Evolutionary conservation across 2,797 vertebrate species (phyloP).

Genomic region (Phataginus tetradactyla): DNA sequence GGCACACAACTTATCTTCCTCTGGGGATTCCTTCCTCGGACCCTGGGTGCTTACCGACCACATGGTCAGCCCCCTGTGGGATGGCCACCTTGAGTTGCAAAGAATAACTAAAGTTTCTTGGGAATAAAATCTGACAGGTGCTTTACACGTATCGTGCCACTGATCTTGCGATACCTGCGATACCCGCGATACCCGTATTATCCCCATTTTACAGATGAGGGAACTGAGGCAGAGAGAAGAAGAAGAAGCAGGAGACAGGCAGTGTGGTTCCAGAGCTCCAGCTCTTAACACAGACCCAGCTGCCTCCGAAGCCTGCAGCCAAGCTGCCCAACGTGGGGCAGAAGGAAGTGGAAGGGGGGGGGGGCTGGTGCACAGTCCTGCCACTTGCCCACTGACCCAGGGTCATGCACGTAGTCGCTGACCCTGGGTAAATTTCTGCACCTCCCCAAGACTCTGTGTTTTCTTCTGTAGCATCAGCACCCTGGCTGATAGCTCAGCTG

Average conservation of each 20-base stretch:
- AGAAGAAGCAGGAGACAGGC: too few species aligned
- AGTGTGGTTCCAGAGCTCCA: not conserved
- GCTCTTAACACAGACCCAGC: not conserved
- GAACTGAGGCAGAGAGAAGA: not conserved
- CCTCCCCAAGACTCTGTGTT: not conserved
- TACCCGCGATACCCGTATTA: rapidly evolving
- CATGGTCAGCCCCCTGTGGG: rapidly evolving
- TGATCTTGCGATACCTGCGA: too few species aligned
- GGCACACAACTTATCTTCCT: not conserved
- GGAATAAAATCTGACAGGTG: too few species aligned
- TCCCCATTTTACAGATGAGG: not conserved
- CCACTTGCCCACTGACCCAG: not conserved
- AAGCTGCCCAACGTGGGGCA: not conserved
- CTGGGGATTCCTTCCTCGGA: not conserved
- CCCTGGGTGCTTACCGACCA: rapidly evolving
- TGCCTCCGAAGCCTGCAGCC: not conserved
- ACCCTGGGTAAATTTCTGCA: not conserved
- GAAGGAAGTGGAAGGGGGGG: not conserved
- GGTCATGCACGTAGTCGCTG: too few species aligned
- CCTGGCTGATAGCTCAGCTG: not conserved
- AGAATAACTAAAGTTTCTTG: not conserved
- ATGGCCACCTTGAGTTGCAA: not conserved
- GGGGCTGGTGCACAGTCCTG: rapidly evolving
- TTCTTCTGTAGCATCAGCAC: not conserved
- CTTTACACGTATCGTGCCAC: too few species aligned